phyloP scores from a whole-genome alignment of 2,797 vertebrate genomes.

The Babyrousa celebensis region DNA sequence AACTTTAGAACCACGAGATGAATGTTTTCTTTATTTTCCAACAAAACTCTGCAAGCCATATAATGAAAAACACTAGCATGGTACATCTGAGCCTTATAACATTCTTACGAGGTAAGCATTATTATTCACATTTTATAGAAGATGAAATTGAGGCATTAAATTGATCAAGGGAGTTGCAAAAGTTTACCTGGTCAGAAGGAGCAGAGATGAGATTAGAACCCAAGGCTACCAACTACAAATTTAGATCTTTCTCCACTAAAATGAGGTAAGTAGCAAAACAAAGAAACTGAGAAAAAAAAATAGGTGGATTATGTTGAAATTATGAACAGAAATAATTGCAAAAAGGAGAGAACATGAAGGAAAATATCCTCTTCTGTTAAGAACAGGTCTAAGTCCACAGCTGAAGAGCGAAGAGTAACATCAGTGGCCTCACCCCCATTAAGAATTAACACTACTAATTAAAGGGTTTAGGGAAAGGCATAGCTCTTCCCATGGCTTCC shows the following conservation, averaged over 20 bases:
- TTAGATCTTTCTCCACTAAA: constrained; percentile 61
- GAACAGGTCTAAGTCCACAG: neutral
- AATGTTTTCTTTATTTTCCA: constrained; percentile 40
- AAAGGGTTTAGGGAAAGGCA: neutral
- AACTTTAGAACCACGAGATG: neutral
- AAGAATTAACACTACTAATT: neutral
- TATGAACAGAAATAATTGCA: constrained; percentile 4
- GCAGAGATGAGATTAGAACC: neutral
- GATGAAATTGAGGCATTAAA: neutral
- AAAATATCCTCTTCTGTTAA: neutral
- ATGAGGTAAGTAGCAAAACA: constrained; percentile 1
- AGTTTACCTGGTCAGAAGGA: neutral
- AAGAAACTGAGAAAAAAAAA: neutral
- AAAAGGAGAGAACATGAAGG: neutral
- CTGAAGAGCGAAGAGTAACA: neutral
- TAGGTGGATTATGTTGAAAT: neutral
- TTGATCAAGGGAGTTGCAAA: neutral
- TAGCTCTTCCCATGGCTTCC: neutral
- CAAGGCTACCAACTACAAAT: neutral
- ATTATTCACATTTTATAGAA: neutral
- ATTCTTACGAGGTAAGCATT: neutral
- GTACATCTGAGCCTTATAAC: neutral
- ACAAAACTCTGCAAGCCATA: constrained; percentile 1
- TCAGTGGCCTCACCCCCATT: neutral
- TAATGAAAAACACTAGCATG: neutral